Evolutionary conservation across 2,888 invertebrate species (phyloP).

Genomic region (Leucoma salicis): DNA sequence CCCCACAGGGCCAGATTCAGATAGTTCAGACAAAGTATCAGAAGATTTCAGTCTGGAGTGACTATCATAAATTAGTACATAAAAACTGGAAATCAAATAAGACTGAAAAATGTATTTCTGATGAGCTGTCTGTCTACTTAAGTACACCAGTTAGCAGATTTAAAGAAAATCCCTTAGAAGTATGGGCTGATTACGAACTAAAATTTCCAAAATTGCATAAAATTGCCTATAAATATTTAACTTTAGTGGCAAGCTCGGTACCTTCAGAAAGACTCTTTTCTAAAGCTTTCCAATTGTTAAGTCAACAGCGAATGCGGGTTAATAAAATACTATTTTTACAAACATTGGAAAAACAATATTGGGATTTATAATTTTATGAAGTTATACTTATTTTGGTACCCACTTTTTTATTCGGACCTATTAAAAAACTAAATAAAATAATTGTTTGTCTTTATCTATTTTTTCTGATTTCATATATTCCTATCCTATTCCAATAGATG

Average conservation of each 20-base stretch:
- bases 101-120: slow-evolving; percentile 24
- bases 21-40: no score
- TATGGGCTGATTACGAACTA: slow-evolving; percentile 30
- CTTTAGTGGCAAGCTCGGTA: slow-evolving; percentile 28
- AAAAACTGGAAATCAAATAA: slow-evolving; percentile 32
- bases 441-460: no score
- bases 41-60: slow-evolving; percentile 24
- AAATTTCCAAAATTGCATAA: slow-evolving; percentile 27
- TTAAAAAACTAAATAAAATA: no score
- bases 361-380: background rate
- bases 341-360: background rate
- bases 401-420: no score
- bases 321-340: background rate
- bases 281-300: background rate
- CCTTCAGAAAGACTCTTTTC: slow-evolving; percentile 10
- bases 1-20: no score
- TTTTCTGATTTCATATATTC: no score
- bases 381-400: no score
- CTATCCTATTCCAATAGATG: no score
- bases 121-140: slow-evolving; percentile 26
- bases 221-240: slow-evolving; percentile 27
- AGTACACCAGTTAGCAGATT: slow-evolving; percentile 23
- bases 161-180: slow-evolving; percentile 28
- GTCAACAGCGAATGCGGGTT: background rate
- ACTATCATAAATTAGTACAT: slow-evolving; percentile 31